Base-by-base conservation (phyloP, 2,113 vertebrate genomes). In the Grallaria varia region DNA sequence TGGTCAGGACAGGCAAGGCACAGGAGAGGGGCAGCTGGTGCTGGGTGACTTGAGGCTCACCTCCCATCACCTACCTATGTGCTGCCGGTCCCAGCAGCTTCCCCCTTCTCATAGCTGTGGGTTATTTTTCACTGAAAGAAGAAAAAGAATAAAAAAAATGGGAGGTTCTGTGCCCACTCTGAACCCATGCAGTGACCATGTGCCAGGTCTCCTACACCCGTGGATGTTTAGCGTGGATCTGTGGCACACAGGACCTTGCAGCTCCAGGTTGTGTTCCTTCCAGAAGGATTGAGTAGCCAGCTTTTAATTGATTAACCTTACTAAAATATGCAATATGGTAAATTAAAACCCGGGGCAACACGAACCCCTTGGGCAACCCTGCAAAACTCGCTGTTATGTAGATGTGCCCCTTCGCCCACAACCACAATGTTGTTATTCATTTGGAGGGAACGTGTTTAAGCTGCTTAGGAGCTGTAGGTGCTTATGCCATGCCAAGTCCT, bases 261-360 rank as follows among this genome's bases (percentile, higher is more conserved):
- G 71, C 71, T 69, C 53, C 78, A 37, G 66, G 80, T 89, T 80
- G 53, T 52, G 42, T 92, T 92, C 90, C 52, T 88, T 47, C 22
- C 72, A 67, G 75, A 47, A 71, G 90, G 82, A 85, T 90, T 80
- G 20, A 90, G 74, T 90, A 84, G 67, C 89, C 8, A 19, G 31
- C 68, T 89, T 56, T 92, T 87, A 88, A 84, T 83, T 90, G 50
- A 74, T 93, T 84, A 78, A 28, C 88, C 80, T 75, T 56, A 63
- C 52, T 90, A 67, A 83, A 93, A 60, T 68, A 72, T 76, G 49
- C 3, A 15, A 31, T 81, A n/a, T 27, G 44, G 85, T 89, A 92
- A 95, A 86, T 87, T 89, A 90, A 96, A 81, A 95, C 92, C 20
- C 1, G 40, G 31, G 60, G 49, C 86, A 92, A 39, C n/a, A 2